Evolutionary conservation across 2,888 invertebrate genomes (phyloP).

Genomic region (Pemphredon lugubris): DNA sequence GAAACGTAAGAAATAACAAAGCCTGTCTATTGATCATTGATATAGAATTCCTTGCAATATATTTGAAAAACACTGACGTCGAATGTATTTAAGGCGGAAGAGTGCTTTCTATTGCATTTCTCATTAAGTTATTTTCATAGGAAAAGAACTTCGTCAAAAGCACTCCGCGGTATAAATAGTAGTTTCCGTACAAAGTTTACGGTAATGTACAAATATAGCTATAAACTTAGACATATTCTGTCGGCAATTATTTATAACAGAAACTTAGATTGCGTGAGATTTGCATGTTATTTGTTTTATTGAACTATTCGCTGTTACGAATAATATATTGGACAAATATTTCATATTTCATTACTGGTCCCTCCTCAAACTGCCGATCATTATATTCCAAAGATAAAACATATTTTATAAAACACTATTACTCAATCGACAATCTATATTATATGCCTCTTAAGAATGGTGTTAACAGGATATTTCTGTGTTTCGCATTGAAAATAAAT

Average conservation of each 20-base stretch:
- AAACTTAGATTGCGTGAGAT: slow-evolving; percentile 27
- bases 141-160: not conserved
- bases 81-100: slow-evolving; percentile 48
- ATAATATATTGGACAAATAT: slow-evolving; percentile 24
- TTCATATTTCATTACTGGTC: slow-evolving; percentile 9
- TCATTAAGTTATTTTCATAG: slow-evolving; percentile 20
- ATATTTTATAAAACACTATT: too few species aligned
- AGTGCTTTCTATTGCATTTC: slow-evolving; percentile 62
- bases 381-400: slow-evolving; percentile 8
- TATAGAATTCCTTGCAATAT: not conserved
- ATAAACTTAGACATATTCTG: slow-evolving; percentile 16
- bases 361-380: slow-evolving; percentile 40
- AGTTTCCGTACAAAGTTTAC: slow-evolving; percentile 17
- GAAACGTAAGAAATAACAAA: too few species aligned
- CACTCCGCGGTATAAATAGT: slow-evolving; percentile 6
- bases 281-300: slow-evolving; percentile 31
- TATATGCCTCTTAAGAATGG: too few species aligned
- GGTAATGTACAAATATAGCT: slow-evolving; percentile 55
- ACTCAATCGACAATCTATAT: not conserved
- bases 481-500: too few species aligned
- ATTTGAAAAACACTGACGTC: slow-evolving; percentile 6
- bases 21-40: too few species aligned
- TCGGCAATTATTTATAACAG: slow-evolving; percentile 55
- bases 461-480: too few species aligned
- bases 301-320: slow-evolving; percentile 45